Evolutionary conservation across 2,888 invertebrate species (phyloP).

Genomic region (Molanna angustata): DNA sequence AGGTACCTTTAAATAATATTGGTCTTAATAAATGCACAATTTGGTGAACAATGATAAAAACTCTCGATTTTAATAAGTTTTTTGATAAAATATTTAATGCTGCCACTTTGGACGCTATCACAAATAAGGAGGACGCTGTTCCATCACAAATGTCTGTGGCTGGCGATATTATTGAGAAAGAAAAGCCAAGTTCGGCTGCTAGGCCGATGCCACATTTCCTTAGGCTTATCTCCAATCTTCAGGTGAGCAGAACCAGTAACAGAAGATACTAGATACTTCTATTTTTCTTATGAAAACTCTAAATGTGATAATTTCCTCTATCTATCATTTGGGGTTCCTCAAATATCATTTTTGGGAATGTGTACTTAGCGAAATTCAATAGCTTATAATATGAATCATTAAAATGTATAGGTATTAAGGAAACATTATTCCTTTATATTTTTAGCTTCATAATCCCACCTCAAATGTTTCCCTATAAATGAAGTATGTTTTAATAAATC

Average conservation of each 20-base stretch:
- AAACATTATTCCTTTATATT: too few species aligned
- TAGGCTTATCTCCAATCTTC: conserved; percentile 65
- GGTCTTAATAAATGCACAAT: too few species aligned
- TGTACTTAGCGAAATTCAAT: too few species aligned
- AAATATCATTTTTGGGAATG: neutral
- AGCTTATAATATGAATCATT: too few species aligned
- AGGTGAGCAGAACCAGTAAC: conserved; percentile 57
- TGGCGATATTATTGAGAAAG: conserved; percentile 43
- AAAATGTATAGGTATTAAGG: too few species aligned
- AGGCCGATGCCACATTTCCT: conserved; percentile 66
- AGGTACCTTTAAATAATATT: too few species aligned
- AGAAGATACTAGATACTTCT: too few species aligned
- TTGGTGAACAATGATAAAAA: too few species aligned
- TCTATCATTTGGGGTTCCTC: neutral
- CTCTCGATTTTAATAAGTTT: too few species aligned
- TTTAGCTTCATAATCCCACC: too few species aligned
- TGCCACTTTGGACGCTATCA: conserved; percentile 15
- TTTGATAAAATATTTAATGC: conserved; percentile 2
- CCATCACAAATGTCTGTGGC: conserved; percentile 40
- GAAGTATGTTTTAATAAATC: too few species aligned
- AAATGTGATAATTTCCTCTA: neutral
- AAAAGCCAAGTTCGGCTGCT: conserved; percentile 51
- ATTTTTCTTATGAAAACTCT: neutral
- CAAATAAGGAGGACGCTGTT: conserved; percentile 40
- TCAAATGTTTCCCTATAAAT: too few species aligned